phyloP scores from a whole-genome alignment of 2,113 vertebrate genomes.

The Myotis yumanensis region DNA sequence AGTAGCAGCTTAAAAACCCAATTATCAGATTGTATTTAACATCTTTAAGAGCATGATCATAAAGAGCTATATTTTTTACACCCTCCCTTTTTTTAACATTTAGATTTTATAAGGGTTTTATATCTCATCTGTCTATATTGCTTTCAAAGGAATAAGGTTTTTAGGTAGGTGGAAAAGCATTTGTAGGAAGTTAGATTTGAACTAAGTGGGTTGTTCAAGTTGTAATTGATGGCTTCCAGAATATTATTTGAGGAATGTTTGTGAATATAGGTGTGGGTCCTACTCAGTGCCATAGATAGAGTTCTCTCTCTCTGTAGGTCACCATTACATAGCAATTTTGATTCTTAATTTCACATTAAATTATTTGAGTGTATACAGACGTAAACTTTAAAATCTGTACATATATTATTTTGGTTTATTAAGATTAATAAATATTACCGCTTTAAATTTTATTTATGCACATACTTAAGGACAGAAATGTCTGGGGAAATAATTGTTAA shows the following conservation, averaged over 20 bases:
- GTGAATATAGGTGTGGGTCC: constrained; percentile 70
- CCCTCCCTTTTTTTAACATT: constrained; percentile 46
- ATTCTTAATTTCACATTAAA: constrained; percentile 83
- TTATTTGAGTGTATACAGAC: constrained; percentile 85
- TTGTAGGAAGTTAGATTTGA: constrained; percentile 67
- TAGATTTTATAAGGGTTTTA: constrained; percentile 72
- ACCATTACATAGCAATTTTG: constrained; percentile 79
- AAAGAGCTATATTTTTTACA: constrained; percentile 72
- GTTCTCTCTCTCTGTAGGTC: constrained; percentile 78
- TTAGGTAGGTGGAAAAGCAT: constrained; percentile 72
- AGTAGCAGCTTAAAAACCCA: constrained; percentile 62
- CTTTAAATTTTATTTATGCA: constrained; percentile 88
- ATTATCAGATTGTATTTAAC: constrained; percentile 62
- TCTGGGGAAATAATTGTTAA: constrained; percentile 83
- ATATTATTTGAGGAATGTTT: constrained; percentile 65
- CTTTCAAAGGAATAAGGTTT: constrained; percentile 71
- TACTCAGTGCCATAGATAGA: constrained; percentile 70
- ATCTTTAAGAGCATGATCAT: constrained; percentile 74
- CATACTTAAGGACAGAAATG: constrained; percentile 85
- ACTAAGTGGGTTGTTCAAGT: constrained; percentile 58
- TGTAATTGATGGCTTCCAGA: constrained; percentile 54
- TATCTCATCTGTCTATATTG: constrained; percentile 65
- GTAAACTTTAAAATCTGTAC: constrained; percentile 81
- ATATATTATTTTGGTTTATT: constrained; percentile 85
- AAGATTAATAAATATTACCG: constrained; percentile 86